Conservation (phyloP, 2,797 vertebrate genomes). For the Tiaroga cobitis region DNA sequence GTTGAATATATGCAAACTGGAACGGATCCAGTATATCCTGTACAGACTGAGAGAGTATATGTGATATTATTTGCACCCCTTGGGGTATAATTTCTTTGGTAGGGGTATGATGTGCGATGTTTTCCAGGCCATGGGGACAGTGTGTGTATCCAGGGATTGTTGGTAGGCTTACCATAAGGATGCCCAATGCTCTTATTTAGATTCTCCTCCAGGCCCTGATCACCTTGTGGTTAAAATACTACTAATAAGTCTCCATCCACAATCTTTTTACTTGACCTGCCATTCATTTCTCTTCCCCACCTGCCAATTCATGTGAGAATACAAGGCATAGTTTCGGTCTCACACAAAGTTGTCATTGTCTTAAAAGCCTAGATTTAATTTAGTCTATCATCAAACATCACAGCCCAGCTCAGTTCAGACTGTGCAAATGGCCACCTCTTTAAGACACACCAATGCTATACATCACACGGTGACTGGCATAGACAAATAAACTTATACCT, state of each 20-base stretch:
- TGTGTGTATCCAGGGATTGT: too few relatives aligned
- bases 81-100: too few relatives aligned
- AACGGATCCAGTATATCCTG: too few relatives aligned
- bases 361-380: not conserved
- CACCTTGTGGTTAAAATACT: not conserved
- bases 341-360: not conserved
- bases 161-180: not conserved
- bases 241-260: not conserved
- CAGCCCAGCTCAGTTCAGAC: not conserved
- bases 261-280: not conserved
- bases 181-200: not conserved
- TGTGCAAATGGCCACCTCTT: not conserved
- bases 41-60: too few relatives aligned
- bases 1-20: too few relatives aligned
- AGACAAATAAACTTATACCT: not conserved
- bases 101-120: too few relatives aligned
- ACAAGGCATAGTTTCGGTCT: not conserved
- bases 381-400: not conserved
- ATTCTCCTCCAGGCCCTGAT: not conserved
- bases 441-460: not conserved
- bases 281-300: not conserved
- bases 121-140: too few relatives aligned
- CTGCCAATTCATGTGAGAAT: not conserved
- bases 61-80: too few relatives aligned
- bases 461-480: not conserved